Percentiles rank a stretch among this genome's conserved stretches.
Evolutionary conservation across 2,888 invertebrate species (phyloP).

Genomic region (Crematogaster levior): DNA sequence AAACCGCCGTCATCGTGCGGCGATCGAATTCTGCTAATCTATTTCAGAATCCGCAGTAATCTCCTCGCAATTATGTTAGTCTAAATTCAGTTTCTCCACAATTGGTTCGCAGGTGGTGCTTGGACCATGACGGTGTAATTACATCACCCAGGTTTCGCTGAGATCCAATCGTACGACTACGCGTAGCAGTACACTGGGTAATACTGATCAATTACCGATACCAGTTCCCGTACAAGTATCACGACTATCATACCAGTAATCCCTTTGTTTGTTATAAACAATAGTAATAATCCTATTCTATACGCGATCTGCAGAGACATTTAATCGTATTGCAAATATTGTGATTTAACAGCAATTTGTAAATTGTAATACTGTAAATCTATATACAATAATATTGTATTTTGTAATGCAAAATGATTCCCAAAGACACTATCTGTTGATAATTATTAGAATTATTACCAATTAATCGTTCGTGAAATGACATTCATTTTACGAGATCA

Average conservation of each 20-base stretch:
- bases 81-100: constrained; percentile 43
- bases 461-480: constrained; percentile 42
- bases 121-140: constrained; percentile 42
- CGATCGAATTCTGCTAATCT: not conserved
- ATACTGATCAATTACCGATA: constrained; percentile 72
- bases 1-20: not conserved
- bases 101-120: constrained; percentile 43
- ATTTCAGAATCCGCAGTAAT: constrained; percentile 16
- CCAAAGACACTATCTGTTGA: not conserved
- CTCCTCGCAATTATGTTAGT: constrained; percentile 42
- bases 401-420: constrained; percentile 11
- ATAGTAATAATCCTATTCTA: constrained; percentile 59
- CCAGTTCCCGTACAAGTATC: constrained; percentile 53
- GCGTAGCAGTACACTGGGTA: constrained; percentile 58
- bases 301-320: constrained; percentile 50
- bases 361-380: constrained; percentile 2
- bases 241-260: constrained; percentile 48
- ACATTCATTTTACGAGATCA: constrained; percentile 40
- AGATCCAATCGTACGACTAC: constrained; percentile 53
- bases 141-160: constrained; percentile 64
- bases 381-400: not conserved
- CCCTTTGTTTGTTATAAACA: constrained; percentile 61
- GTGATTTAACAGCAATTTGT: constrained; percentile 3
- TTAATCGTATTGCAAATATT: constrained; percentile 52
- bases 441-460: not conserved